A percentile compares a stretch with the other conserved stretches of the same genome.
Conservation (phyloP, 2,888 invertebrate genomes). For the Drosophila bunnanda region DNA sequence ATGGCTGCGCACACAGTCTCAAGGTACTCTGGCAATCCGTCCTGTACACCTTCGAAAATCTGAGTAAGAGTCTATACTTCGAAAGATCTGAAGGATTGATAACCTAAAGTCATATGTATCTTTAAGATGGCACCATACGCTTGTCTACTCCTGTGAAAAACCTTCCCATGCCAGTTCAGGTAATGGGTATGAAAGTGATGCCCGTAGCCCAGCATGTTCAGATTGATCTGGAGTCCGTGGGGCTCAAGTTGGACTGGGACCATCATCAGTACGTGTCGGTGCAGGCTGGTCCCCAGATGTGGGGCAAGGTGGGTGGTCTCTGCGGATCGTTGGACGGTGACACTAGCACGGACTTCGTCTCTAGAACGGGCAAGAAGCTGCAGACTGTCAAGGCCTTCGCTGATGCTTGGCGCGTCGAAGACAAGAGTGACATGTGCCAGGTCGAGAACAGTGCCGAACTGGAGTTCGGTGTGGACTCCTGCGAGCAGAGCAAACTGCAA, state of each 20-base stretch:
- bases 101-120: neutral
- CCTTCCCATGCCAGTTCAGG: conserved; percentile 89
- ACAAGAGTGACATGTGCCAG: conserved; percentile 75
- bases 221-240: conserved; percentile 88
- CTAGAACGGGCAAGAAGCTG: conserved; percentile 86
- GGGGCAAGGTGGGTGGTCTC: conserved; percentile 92
- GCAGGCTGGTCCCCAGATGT: conserved; percentile 88
- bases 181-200: conserved; percentile 90
- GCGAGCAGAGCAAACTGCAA: conserved; percentile 71
- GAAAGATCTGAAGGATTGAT: neutral
- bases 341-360: conserved; percentile 88
- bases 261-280: conserved; percentile 88
- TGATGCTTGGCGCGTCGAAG: conserved; percentile 84
- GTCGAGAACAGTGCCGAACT: conserved; percentile 81
- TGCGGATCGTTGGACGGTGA: conserved; percentile 92
- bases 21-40: conserved; percentile 88
- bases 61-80: conserved; percentile 81
- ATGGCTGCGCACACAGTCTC: conserved; percentile 81
- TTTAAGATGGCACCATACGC: conserved; percentile 86
- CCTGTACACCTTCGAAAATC: conserved; percentile 87
- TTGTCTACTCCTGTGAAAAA: conserved; percentile 86
- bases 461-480: conserved; percentile 76
- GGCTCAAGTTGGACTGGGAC: conserved; percentile 92
- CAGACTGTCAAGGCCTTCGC: conserved; percentile 83
- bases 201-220: conserved; percentile 89